Evolutionary conservation across 2,113 vertebrate genomes (phyloP).

Genomic region (Neogale vison): DNA sequence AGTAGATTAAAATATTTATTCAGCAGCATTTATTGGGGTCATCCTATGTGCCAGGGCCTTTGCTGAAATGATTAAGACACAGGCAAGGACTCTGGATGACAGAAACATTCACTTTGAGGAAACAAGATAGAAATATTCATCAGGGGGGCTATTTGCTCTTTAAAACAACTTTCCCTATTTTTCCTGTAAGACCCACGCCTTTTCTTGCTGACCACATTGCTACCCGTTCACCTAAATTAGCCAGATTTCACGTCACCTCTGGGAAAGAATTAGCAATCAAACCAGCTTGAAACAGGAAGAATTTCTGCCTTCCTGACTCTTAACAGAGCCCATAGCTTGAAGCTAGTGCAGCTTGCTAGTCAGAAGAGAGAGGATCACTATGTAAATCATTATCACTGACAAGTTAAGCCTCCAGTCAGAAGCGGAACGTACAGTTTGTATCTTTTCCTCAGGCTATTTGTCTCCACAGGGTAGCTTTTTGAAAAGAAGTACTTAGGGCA

Average conservation of each 20-base stretch:
- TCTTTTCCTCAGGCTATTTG: constrained; percentile 73
- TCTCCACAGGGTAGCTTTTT: constrained; percentile 57
- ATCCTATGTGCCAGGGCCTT: not conserved
- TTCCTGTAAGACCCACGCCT: not conserved
- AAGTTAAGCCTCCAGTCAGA: constrained; percentile 74
- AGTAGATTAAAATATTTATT: not conserved
- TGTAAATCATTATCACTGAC: constrained; percentile 76
- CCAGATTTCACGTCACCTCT: not conserved
- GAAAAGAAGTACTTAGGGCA: constrained; percentile 36
- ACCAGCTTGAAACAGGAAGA: constrained; percentile 19
- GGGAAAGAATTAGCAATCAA: constrained; percentile 46
- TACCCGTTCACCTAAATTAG: not conserved
- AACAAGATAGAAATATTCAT: not conserved
- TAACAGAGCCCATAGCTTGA: constrained; percentile 69
- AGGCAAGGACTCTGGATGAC: not conserved
- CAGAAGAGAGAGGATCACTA: constrained; percentile 59
- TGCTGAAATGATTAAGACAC: not conserved
- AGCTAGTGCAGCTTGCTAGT: constrained; percentile 63
- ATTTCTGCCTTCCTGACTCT: not conserved
- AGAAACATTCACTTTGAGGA: not conserved
- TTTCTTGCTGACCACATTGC: not conserved
- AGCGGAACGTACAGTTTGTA: constrained; percentile 55
- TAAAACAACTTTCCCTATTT: not conserved
- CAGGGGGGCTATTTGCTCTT: not conserved
- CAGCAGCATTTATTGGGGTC: not conserved